A percentile compares a stretch with the other conserved stretches of the same genome.
These are phyloP conservation scores for Drosophila auraria DNA, from an alignment of 1,140 invertebrate genomes.

Conservation along the genomic window DNA sequence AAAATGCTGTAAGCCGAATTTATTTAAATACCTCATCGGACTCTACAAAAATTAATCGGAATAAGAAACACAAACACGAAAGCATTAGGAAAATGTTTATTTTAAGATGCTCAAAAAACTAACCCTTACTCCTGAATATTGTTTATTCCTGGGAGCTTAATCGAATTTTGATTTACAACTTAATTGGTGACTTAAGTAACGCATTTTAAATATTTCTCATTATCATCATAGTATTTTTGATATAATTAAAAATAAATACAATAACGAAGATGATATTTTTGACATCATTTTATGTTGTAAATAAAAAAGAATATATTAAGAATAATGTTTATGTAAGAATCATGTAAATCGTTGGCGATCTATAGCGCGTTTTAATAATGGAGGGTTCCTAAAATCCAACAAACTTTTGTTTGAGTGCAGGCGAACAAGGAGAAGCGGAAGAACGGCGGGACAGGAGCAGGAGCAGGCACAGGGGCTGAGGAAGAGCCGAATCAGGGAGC, in stretches of 20 bases:
- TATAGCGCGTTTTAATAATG: too few species aligned
- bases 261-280: background rate
- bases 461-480: slow-evolving; percentile 12
- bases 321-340: too few species aligned
- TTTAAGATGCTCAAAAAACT: too few species aligned
- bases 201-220: too few species aligned
- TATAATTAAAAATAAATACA: background rate
- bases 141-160: too few species aligned
- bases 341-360: too few species aligned
- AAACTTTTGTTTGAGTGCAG: slow-evolving; percentile 1
- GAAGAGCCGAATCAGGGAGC: slow-evolving; percentile 25
- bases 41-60: background rate
- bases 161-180: too few species aligned
- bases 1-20: background rate
- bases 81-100: too few species aligned
- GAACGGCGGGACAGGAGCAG: slow-evolving; percentile 16
- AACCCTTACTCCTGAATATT: too few species aligned
- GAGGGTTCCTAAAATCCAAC: background rate
- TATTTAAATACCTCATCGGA: background rate
- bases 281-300: background rate
- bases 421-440: slow-evolving; percentile 2
- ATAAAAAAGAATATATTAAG: background rate
- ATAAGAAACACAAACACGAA: background rate
- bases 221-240: too few species aligned
- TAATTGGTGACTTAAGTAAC: too few species aligned